Conservation (phyloP, 2,888 invertebrate species). For the Drosophila kokeensis region DNA sequence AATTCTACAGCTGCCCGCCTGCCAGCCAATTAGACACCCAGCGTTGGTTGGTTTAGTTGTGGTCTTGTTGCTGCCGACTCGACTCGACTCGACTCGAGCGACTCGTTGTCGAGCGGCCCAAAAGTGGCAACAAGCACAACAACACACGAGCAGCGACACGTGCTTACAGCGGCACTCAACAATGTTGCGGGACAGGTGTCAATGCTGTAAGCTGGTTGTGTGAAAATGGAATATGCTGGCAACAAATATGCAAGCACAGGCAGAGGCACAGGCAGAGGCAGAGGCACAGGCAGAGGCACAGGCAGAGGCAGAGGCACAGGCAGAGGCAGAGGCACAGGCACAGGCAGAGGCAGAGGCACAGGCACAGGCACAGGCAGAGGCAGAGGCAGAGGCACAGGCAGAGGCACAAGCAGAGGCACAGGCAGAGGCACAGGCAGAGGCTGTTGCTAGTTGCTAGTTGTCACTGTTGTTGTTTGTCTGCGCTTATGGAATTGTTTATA, state of each 20-base stretch:
- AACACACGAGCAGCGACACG: constrained; percentile 64
- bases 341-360: constrained; percentile 9
- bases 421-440: constrained; percentile 8
- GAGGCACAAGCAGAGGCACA: background rate
- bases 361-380: background rate
- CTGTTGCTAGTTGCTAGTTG: constrained; percentile 2
- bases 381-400: constrained; percentile 5
- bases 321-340: constrained; percentile 4
- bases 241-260: constrained; percentile 15
- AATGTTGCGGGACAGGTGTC: constrained; percentile 17
- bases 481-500: constrained; percentile 69
- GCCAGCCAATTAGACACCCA: constrained; percentile 17
- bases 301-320: constrained; percentile 8
- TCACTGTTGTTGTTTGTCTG: constrained; percentile 44
- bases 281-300: constrained; percentile 2
- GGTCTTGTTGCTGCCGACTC: background rate
- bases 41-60: constrained; percentile 20
- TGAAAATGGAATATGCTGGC: constrained; percentile 48
- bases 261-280: background rate
- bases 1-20: constrained; percentile 6
- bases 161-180: constrained; percentile 54
- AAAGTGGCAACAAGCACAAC: constrained; percentile 27
- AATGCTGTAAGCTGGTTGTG: constrained; percentile 50
- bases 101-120: constrained; percentile 11
- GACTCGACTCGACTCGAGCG: background rate